Base-by-base conservation (phyloP, 2,797 vertebrate genomes). In the Notolepis coatsorum region DNA sequence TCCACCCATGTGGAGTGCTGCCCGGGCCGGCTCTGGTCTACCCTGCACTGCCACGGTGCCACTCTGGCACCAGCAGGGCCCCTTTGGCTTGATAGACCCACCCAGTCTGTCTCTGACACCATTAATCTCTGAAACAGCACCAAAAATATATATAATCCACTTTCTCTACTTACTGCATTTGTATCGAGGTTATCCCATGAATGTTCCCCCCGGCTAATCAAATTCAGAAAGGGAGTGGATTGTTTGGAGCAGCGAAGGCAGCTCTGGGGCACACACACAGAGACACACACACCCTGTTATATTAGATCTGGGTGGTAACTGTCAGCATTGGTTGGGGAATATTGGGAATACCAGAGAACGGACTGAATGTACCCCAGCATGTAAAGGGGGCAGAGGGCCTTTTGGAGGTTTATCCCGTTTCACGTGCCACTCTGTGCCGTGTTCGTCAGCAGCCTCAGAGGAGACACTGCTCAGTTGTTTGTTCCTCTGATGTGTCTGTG, bases 61-160 rank as follows among this genome's bases (percentile, higher is more conserved):
- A 62, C 75, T 35, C 79, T 82, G 81, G 85, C 81, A 79, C 75
- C 81, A 70, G 45, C 31, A 12, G 42, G 17, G 23, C 42, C 64
- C 6, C n/a, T 47, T n/a, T 35, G 43, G 61, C 28, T 42, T n/a
- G 27, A 77, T 71, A 46, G 28, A 53, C 71, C 53, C 68, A 53
- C 71, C 53, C 68, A 63, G 79, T 67, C 70, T 65, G 58, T 53
- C 31, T 73, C 21, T 58, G 21, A 73, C 37, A 39, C 68, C 77
- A 71, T 84, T 80, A 79, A 81, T 86, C 71, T 79, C 67, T 76
- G 54, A 75, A 80, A 75, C n/a, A n/a, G 71, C 25, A 64, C 60
- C 65, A 37, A 74, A 77, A 81, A 75, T 69, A 77, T 73, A 75
- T 69, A 77, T 73, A 85, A 86, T 87, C 82, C 66, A 75, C 68